A percentile compares a stretch with the other conserved stretches of the same genome.
phyloP scores from a whole-genome alignment of 2,888 invertebrate genomes.

The Stenurella melanura region DNA sequence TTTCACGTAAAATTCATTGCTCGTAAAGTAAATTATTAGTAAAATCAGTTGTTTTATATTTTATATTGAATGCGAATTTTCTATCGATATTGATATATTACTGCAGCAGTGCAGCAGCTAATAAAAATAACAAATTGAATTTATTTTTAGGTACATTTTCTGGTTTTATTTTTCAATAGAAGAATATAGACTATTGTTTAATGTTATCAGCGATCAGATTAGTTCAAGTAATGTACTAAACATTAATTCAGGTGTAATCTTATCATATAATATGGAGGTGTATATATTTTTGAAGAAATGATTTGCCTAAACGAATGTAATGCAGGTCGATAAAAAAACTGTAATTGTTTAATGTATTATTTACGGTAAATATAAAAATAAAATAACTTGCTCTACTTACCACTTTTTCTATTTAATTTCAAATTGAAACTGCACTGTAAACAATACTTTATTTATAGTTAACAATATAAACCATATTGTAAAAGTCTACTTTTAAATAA shows the following conservation, averaged over 20 bases:
- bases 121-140: too few relatives aligned
- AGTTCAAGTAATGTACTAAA: not conserved
- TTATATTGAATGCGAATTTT: too few relatives aligned
- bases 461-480: slow-evolving; percentile 33
- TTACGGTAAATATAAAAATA: slow-evolving; percentile 3
- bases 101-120: too few relatives aligned
- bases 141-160: too few relatives aligned
- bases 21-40: too few relatives aligned
- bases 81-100: too few relatives aligned
- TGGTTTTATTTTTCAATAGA: too few relatives aligned
- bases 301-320: not conserved
- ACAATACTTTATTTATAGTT: slow-evolving; percentile 28
- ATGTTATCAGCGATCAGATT: not conserved
- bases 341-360: not conserved
- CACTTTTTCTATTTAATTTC: slow-evolving; percentile 24
- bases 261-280: slow-evolving; percentile 11
- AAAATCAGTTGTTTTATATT: too few relatives aligned
- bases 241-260: slow-evolving; percentile 13
- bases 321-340: not conserved
- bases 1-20: too few relatives aligned
- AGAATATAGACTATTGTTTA: slow-evolving; percentile 2
- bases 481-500: slow-evolving; percentile 28
- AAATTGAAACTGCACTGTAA: slow-evolving; percentile 33
- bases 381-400: slow-evolving; percentile 17
- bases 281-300: not conserved